Evolutionary conservation across 2,797 vertebrate genomes (phyloP).

Genomic region (Loris lydekkerianus): DNA sequence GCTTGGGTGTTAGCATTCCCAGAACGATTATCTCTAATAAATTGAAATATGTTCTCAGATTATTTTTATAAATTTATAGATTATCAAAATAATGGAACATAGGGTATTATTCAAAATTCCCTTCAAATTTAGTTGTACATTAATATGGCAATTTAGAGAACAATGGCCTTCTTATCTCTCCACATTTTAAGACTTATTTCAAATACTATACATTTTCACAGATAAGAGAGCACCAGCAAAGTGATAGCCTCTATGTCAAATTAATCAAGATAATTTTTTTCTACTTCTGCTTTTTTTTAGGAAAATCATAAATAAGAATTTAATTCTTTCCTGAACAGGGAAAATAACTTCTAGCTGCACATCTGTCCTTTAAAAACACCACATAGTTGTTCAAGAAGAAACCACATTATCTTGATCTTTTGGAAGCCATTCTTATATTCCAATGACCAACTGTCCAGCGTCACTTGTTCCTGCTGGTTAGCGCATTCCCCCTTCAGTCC

Average conservation of each 20-base stretch:
- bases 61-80: slow-evolving; percentile 67
- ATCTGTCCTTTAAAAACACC: slow-evolving; percentile 20
- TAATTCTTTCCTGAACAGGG: neutral
- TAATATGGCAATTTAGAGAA: slow-evolving; percentile 57
- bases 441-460: neutral
- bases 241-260: neutral
- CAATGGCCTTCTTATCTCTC: slow-evolving; percentile 20
- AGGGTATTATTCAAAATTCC: slow-evolving; percentile 21
- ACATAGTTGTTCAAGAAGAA: neutral
- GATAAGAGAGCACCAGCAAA: neutral
- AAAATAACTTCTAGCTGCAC: neutral
- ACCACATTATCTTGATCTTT: neutral
- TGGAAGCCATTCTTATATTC: slow-evolving; percentile 14
- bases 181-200: slow-evolving; percentile 57
- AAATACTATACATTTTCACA: slow-evolving; percentile 36
- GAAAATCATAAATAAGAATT: neutral
- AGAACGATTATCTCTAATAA: slow-evolving; percentile 79
- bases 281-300: neutral
- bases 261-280: neutral
- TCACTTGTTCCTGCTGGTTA: neutral
- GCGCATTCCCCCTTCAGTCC: no score
- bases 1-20: slow-evolving; percentile 67
- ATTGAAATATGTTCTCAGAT: slow-evolving; percentile 62
- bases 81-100: slow-evolving; percentile 70
- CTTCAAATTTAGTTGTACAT: slow-evolving; percentile 63